Percentiles rank a stretch among this genome's conserved stretches.
Evolutionary conservation across 2,113 vertebrate genomes (phyloP).

Genomic region (Prietella phreatophila): DNA sequence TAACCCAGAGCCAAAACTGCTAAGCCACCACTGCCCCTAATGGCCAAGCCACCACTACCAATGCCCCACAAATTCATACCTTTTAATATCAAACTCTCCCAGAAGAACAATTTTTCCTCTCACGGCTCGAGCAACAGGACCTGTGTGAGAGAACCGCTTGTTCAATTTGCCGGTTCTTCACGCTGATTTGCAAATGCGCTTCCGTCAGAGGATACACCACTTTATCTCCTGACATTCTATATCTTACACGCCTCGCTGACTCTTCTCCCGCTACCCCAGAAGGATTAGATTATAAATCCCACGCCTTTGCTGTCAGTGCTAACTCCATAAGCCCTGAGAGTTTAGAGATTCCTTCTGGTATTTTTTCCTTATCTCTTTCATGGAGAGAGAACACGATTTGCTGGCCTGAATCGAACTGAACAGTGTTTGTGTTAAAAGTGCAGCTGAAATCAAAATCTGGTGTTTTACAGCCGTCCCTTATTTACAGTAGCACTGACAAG

Average conservation of each 20-base stretch:
- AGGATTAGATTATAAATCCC: conserved; percentile 42
- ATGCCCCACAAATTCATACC: too few species aligned
- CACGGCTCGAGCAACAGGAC: background rate
- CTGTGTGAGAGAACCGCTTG: background rate
- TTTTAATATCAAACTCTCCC: too few species aligned
- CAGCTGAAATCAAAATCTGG: background rate
- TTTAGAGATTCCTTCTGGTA: background rate
- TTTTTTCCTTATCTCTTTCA: background rate
- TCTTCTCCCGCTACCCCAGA: background rate
- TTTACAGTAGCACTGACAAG: background rate
- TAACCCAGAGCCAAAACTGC: too few species aligned
- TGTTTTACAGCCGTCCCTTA: background rate
- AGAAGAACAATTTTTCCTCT: background rate
- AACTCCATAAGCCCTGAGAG: background rate
- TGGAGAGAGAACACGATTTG: background rate
- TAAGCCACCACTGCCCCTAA: too few species aligned
- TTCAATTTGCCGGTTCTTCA: conserved; percentile 9
- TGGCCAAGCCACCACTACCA: too few species aligned
- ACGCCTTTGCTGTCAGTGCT: conserved; percentile 34
- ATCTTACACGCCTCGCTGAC: conserved; percentile 22
- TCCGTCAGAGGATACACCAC: conserved; percentile 1
- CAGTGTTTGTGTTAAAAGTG: background rate
- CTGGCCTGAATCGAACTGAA: background rate
- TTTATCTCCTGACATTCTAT: conserved; percentile 14
- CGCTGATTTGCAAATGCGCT: background rate